Conservation (phyloP, 2,113 vertebrate species). For the Rhineura floridana region DNA sequence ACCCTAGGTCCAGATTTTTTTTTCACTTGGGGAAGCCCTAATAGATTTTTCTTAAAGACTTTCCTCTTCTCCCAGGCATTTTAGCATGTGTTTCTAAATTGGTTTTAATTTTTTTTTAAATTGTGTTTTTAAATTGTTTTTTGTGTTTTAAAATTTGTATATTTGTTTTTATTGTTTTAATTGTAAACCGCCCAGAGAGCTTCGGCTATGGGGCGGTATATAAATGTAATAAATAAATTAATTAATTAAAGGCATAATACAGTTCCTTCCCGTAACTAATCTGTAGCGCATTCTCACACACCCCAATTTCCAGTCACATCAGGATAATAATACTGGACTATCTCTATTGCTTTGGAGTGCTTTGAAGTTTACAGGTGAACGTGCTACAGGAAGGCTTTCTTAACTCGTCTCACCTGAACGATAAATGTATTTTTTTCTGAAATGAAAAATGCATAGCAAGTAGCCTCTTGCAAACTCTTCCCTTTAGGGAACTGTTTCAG, state of each 20-base stretch:
- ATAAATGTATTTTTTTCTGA: slow-evolving; percentile 38
- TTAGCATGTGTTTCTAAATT: no score
- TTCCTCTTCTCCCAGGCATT: no score
- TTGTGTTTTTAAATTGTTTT: no score
- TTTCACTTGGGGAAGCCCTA: background rate
- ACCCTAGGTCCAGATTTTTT: background rate
- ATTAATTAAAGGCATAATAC: no score
- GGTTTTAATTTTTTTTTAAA: no score
- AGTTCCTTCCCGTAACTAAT: background rate
- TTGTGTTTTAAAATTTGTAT: no score
- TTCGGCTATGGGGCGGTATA: no score
- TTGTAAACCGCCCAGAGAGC: no score
- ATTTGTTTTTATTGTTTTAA: no score
- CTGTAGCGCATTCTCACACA: background rate
- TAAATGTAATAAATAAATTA: no score
- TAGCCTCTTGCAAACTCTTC: slow-evolving; percentile 40
- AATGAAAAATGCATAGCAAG: slow-evolving; percentile 55
- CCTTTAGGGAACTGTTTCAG: slow-evolving; percentile 53
- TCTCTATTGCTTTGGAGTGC: slow-evolving; percentile 17
- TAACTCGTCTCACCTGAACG: slow-evolving; percentile 45
- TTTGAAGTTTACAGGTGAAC: slow-evolving; percentile 42
- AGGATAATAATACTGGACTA: background rate
- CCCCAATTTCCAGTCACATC: background rate
- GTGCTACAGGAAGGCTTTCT: slow-evolving; percentile 40
- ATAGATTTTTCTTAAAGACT: background rate